Base-by-base conservation (phyloP, 2,113 vertebrate species). In the Atlantisia rogersi region DNA sequence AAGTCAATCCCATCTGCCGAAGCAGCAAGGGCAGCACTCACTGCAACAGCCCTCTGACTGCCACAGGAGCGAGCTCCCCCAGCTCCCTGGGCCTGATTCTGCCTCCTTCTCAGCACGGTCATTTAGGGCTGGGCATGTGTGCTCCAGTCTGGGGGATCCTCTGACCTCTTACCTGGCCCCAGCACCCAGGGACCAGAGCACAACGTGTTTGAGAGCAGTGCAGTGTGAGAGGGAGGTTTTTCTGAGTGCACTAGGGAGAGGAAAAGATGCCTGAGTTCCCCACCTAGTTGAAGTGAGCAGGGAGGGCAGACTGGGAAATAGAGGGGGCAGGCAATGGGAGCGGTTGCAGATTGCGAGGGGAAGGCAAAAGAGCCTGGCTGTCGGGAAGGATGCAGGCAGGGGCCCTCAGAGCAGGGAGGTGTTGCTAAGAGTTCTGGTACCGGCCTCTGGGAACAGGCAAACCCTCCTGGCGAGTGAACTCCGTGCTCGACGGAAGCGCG, bases 61-160 rank as follows among this genome's bases (percentile, higher is more conserved):
- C 59, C 19, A 0, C 0, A 22, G n/a, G 29, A 46, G 22, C 5
- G 60, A 79, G n/a, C 19, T 79, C 52, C 63, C 56, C 1, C 35
- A 3, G 42, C 50, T 80, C 28, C n/a, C 14, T 20, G 26, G 44
- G 52, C 52, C 46, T 12, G 40, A 62, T 35, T 22, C 35, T 59
- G 39, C 28, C 56, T 55, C 0, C 1, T 24, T 55, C 22, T 60
- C 56, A 37, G 55, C 25, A 25, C 0, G 1, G 29, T 55, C 44
- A 39, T 52, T 83, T 37, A 52, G 52, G 32, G 46, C 5, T 56
- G n/a, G 25, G 12, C 32, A 58, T 26, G 31, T 40, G 42, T 0
- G 1, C 39, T 81, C 21, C 29, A 56, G 15, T 22, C 68, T 40
- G 46, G 20, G 6, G 20, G 15, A 28, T 39, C 31, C 35, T 31